Conservation (phyloP, 2,797 vertebrate species). For the Microctenopoma lineatum region DNA sequence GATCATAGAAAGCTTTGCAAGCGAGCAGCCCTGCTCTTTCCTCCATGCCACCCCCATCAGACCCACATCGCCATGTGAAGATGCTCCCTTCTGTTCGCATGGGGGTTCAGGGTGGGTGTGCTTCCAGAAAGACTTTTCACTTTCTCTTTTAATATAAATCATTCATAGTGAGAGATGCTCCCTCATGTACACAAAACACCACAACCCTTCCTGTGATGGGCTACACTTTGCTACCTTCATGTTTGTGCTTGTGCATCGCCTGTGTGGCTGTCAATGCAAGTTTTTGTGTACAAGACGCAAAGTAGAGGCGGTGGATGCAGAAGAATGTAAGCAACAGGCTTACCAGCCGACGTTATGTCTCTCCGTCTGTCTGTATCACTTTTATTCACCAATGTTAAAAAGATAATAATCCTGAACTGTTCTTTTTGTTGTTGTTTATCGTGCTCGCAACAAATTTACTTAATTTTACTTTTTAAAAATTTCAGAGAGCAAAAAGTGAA, state of each 20-base stretch:
- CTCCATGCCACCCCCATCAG: constrained; percentile 67
- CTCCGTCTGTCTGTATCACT: too few relatives aligned
- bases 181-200: constrained; percentile 80
- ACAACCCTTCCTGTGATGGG: constrained; percentile 63
- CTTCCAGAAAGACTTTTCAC: constrained; percentile 75
- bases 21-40: constrained; percentile 58
- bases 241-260: constrained; percentile 64
- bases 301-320: constrained; percentile 26
- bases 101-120: constrained; percentile 39
- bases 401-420: background rate
- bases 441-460: background rate
- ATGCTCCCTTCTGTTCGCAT: constrained; percentile 65
- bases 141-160: constrained; percentile 79
- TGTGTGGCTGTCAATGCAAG: constrained; percentile 52
- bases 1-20: constrained; percentile 65
- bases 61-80: constrained; percentile 77
- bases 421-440: background rate
- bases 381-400: background rate
- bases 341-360: too few relatives aligned
- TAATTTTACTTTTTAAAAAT: background rate
- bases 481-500: background rate
- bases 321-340: background rate
- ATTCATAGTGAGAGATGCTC: constrained; percentile 79
- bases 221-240: constrained; percentile 77
- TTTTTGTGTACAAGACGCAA: constrained; percentile 38